A percentile compares a stretch with the other conserved stretches of the same genome.
phyloP scores from a whole-genome alignment of 2,797 vertebrate species.

The Acridotheres tristis region DNA sequence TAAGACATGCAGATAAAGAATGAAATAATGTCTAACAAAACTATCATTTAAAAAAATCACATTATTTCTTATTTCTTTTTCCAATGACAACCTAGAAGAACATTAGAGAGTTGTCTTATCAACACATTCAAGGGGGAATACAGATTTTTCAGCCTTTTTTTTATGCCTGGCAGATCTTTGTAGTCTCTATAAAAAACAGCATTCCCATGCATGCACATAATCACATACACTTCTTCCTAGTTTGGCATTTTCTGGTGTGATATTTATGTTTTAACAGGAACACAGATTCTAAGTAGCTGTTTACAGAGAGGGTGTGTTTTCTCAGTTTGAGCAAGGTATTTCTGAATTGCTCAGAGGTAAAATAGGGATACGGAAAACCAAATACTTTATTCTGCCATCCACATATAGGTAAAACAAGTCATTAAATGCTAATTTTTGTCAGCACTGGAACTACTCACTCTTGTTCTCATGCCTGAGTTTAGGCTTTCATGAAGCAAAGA shows the following conservation, averaged over 20 bases:
- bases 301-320: not conserved
- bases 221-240: not conserved
- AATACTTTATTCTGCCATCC: not conserved
- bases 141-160: conserved; percentile 1
- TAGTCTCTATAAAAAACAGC: not conserved
- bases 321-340: not conserved
- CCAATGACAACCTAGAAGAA: not conserved
- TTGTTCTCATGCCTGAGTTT: conserved; percentile 60
- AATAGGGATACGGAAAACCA: not conserved
- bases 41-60: not conserved
- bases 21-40: conserved; percentile 16
- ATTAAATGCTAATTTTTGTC: not conserved
- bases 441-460: conserved; percentile 73
- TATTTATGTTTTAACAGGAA: conserved; percentile 8
- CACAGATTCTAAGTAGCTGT: not conserved
- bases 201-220: not conserved
- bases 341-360: not conserved
- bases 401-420: not conserved
- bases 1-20: conserved; percentile 26
- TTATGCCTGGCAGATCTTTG: not conserved
- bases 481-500: conserved; percentile 72
- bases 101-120: conserved; percentile 6
- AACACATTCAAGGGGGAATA: not conserved
- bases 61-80: not conserved
- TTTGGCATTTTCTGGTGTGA: not conserved